Base-by-base conservation (phyloP, 2,113 vertebrate species). In the Octodon degus region DNA sequence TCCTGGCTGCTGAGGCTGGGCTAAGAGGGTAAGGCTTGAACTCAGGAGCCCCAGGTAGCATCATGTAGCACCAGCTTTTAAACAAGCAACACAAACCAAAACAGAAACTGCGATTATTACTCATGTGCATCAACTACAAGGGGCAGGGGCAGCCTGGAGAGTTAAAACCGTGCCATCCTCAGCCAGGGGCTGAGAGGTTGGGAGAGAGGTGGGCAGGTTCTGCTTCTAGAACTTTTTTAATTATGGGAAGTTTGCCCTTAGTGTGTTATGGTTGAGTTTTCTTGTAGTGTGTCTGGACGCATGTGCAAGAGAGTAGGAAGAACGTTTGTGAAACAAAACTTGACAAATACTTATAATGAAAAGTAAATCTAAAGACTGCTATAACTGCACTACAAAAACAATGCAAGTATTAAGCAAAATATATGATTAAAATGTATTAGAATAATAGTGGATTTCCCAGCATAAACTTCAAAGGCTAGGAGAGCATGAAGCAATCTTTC, bases 141-240 rank as follows among this genome's bases (percentile, higher is more conserved):
- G 40, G 25, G 8, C 34, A 40, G 65, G 25, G 40, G 74, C 12
- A 76, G 11, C 7, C n/a, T 7, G 16, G 5, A 34, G 32, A 25
- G 25, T 24, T 17, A 37, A 12, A 22, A 22, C 55, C 16, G 37
- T 24, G 53, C 4, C 24, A 12, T 11, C 24, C 27, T 80, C 7
- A 0, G 25, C 9, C 34, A 74, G 22, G 37, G n/a, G 27, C 79
- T 24, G 53, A 6, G 63, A 9, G n/a, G 13, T 4, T 22, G 22
- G 4, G 55, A 43, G 27, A 8, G 27, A 12, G 5, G 60, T 17
- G 37, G 37, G 32, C 1, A 0, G 0, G 0, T 7, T 34, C 30
- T 47, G 22, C 7, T 53, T 30, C 30, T 53, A 32, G 40, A 7
- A 9, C 74, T 58, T 58, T 19, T 58, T 58, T 58, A 19, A 58